phyloP scores from a whole-genome alignment of 2,888 invertebrate species.

The Epinotia demarniana region DNA sequence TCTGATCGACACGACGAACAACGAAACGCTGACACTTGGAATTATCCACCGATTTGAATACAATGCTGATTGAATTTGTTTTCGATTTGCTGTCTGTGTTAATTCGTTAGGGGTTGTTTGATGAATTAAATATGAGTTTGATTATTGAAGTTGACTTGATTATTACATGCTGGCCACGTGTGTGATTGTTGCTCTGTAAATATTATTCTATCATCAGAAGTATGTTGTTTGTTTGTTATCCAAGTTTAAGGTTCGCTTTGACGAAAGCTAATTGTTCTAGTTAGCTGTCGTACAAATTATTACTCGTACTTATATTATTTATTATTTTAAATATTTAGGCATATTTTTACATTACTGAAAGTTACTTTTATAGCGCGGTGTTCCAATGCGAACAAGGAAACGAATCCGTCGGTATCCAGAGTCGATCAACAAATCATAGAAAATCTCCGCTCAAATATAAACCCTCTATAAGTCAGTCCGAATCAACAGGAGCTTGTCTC shows the following conservation, averaged over 20 bases:
- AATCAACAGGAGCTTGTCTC: constrained; percentile 12
- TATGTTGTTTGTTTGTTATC: not conserved
- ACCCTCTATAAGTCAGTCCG: constrained; percentile 15
- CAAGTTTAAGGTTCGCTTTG: not conserved
- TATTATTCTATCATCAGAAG: not conserved
- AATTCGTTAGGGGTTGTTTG: constrained; percentile 44
- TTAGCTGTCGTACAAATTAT: not conserved
- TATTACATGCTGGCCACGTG: constrained; percentile 18
- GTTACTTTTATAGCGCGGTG: not conserved
- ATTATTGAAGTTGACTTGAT: constrained; percentile 24
- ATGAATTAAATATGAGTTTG: constrained; percentile 42
- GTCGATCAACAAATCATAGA: constrained; percentile 25
- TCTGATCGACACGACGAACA: constrained; percentile 32
- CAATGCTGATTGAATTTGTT: constrained; percentile 43
- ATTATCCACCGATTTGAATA: constrained; percentile 43
- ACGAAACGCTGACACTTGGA: constrained; percentile 36
- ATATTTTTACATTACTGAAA: too few species aligned
- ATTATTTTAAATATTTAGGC: too few species aligned
- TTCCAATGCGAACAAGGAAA: constrained; percentile 5
- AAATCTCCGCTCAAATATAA: constrained; percentile 6
- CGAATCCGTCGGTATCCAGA: constrained; percentile 3
- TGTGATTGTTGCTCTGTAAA: not conserved
- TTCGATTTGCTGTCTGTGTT: constrained; percentile 43
- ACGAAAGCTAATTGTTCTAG: not conserved
- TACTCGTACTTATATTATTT: too few species aligned